Evolutionary conservation across 2,888 invertebrate genomes (phyloP).

Genomic region (Eupithecia abbreviata): DNA sequence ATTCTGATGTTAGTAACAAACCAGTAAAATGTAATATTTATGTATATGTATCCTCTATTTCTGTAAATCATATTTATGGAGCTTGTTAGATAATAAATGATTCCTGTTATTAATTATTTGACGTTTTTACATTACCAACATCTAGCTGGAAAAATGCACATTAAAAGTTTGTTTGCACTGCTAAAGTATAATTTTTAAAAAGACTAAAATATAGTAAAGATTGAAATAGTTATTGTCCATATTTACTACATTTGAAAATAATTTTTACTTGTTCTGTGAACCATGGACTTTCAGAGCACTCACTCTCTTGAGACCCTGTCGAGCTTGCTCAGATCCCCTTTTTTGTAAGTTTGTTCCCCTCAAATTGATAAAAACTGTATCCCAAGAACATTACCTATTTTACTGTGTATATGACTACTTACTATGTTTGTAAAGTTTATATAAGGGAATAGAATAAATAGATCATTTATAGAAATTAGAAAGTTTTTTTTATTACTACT

Average conservation of each 20-base stretch:
- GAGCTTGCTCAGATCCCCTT: too few relatives aligned
- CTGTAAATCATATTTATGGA: neutral
- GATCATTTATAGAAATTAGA: constrained; percentile 53
- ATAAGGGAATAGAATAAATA: neutral
- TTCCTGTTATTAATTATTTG: neutral
- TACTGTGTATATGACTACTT: too few relatives aligned
- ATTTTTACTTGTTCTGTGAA: too few relatives aligned
- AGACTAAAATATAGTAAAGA: too few relatives aligned
- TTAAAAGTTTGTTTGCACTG: neutral
- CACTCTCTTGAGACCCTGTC: too few relatives aligned
- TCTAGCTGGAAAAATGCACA: too few relatives aligned
- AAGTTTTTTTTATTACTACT: constrained; percentile 70
- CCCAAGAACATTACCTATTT: too few relatives aligned
- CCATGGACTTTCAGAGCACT: too few relatives aligned
- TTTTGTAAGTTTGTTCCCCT: too few relatives aligned
- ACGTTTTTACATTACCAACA: neutral
- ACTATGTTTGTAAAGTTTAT: neutral
- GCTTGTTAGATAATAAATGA: neutral
- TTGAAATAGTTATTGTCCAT: neutral
- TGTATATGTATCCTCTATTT: neutral
- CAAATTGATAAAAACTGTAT: too few relatives aligned
- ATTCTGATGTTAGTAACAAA: neutral
- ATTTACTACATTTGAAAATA: too few relatives aligned
- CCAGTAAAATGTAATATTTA: neutral
- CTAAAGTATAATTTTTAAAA: too few relatives aligned